Evolutionary conservation across 2,888 invertebrate genomes (phyloP), one percentile per base, ranked within the genome.

Genomic region (Epinotia brunnichana): DNA sequence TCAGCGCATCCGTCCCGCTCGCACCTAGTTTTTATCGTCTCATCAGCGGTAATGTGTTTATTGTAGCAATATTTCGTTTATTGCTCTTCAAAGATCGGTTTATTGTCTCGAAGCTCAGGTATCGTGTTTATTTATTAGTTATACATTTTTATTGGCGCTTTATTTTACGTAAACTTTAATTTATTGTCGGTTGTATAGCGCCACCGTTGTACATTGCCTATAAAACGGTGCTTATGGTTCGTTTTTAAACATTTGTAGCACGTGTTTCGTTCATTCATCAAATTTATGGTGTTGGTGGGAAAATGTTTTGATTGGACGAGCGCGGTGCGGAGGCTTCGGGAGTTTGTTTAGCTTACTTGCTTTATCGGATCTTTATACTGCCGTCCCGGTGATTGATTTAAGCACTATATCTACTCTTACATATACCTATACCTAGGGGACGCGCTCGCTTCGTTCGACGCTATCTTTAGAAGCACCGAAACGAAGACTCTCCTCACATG

Each of bases 61-160:
- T 92, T 92, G 90, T 87, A 85, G 91, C 91, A 91, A 92, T 92
- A 92, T 92, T 93, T 92, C 85, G 91, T 92, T 93, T 92, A 92
- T 90, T 89, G 87, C 92, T 80, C 83, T 91, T 91, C 90, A 88
- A 85, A 89, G 88, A 90, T 90, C 78, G 76, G 90, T 93, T 93
- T 92, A 92, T 90, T 92, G 92, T 92, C 88, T 92, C 87, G 89
- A 87, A 87, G 87, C 88, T 87, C 92, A 92, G 93, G 92, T 93
- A 92, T 91, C 90, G 89, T 92, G 91, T 92, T 92, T 91, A 92
- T 92, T 93, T 93, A 92, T 92, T 93, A 92, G 91, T 92, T 92
- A 92, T 92, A 93, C 92, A 92, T 91, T 93, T 93, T 93, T 93
- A 93, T 92, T 91, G 87, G 87, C 87, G 91, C 90, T 92, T 93